Evolutionary conservation across 2,888 invertebrate genomes (phyloP).

Genomic region (Yponomeuta plumbellus): DNA sequence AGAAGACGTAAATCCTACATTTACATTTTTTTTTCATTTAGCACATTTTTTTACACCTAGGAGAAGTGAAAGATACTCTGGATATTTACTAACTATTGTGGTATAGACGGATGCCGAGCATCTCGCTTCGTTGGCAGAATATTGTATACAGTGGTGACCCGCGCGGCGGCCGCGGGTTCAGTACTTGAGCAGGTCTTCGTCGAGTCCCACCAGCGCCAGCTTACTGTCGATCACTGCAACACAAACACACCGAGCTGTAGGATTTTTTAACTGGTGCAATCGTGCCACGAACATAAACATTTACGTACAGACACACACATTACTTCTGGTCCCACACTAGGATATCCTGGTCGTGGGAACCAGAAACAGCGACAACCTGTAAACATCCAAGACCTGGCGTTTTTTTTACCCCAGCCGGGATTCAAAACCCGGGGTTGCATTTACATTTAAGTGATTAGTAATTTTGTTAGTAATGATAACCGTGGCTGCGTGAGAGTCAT

Average conservation of each 20-base stretch:
- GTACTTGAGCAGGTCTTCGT: constrained; percentile 63
- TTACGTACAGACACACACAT: too few relatives aligned
- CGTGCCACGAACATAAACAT: too few relatives aligned
- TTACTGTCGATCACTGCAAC: constrained; percentile 72
- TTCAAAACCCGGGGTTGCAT: too few relatives aligned
- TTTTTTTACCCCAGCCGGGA: too few relatives aligned
- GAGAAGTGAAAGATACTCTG: not conserved
- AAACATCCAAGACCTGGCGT: too few relatives aligned
- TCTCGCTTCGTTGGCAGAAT: constrained; percentile 14
- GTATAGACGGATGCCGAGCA: not conserved
- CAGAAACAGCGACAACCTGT: too few relatives aligned
- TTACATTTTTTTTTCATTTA: constrained; percentile 3
- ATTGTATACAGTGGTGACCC: constrained; percentile 10
- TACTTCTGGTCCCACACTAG: too few relatives aligned
- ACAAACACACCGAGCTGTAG: not conserved
- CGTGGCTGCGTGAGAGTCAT: too few relatives aligned
- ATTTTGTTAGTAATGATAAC: too few relatives aligned
- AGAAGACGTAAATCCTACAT: constrained; percentile 18
- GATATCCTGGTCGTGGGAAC: too few relatives aligned
- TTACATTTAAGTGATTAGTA: too few relatives aligned
- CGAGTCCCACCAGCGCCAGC: constrained; percentile 60
- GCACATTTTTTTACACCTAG: constrained; percentile 9
- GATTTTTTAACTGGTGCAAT: too few relatives aligned
- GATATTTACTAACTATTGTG: not conserved
- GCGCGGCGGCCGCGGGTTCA: constrained; percentile 31